These are phyloP conservation scores for Asobara japonica DNA, from an alignment of 1,140 invertebrate species.

Conservation along the genomic window DNA sequence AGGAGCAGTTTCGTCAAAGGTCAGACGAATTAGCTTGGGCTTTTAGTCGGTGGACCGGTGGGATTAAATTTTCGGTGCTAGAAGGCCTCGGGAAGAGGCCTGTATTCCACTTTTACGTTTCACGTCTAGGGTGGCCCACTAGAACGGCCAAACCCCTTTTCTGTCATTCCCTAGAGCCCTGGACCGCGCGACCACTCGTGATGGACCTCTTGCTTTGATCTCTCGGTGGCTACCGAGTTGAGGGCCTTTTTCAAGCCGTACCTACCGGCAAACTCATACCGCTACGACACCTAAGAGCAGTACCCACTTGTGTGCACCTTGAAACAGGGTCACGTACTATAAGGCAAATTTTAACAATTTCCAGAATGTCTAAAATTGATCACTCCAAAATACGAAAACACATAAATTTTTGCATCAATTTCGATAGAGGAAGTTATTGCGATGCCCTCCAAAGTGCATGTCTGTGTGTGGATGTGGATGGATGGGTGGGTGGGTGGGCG, in stretches of 20 bases:
- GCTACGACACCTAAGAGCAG: not conserved
- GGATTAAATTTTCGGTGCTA: slow-evolving; percentile 12
- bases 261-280: not conserved
- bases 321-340: no score
- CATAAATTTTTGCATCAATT: no score
- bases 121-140: not conserved
- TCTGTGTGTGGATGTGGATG: no score
- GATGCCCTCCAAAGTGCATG: no score
- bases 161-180: slow-evolving; percentile 9
- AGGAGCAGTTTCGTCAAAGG: not conserved
- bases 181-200: slow-evolving; percentile 24
- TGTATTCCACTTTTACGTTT: not conserved
- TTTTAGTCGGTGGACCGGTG: not conserved
- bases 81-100: not conserved
- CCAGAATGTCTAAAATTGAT: no score
- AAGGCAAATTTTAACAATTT: no score
- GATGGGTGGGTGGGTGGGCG: no score
- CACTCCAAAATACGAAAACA: no score
- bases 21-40: not conserved
- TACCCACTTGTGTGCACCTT: not conserved
- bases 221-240: slow-evolving; percentile 44
- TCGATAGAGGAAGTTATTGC: no score
- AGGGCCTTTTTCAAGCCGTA: slow-evolving; percentile 45
- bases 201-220: slow-evolving; percentile 50
- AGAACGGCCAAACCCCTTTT: slow-evolving; percentile 22